Evolutionary conservation across 2,797 vertebrate species (phyloP).

Genomic region (Hydrolagus colliei): DNA sequence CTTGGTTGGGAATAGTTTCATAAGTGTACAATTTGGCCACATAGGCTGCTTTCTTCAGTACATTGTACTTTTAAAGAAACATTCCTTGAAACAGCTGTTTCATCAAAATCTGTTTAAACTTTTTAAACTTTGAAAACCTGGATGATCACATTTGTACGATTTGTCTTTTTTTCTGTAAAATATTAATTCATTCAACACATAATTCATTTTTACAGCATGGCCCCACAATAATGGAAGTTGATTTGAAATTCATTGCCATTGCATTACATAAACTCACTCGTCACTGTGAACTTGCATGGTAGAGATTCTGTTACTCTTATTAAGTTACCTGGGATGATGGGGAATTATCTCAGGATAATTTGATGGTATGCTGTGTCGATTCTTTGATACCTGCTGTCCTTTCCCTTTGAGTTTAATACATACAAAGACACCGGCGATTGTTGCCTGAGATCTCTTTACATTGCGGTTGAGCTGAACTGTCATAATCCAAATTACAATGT

Average conservation of each 20-base stretch:
- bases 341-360: too few species aligned
- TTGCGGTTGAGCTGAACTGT: too few species aligned
- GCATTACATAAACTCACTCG: not conserved
- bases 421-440: too few species aligned
- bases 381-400: too few species aligned
- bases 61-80: not conserved
- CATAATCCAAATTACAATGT: too few species aligned
- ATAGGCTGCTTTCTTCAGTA: not conserved
- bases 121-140: not conserved
- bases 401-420: too few species aligned
- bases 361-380: too few species aligned
- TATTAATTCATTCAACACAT: conserved; percentile 3
- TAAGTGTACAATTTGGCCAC: not conserved
- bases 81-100: not conserved
- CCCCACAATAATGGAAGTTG: not conserved
- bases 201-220: conserved; percentile 14
- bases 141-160: not conserved
- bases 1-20: not conserved
- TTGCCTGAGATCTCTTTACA: too few species aligned
- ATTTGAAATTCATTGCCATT: conserved; percentile 18
- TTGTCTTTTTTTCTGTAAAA: not conserved
- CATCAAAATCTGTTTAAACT: conserved; percentile 4
- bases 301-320: too few species aligned
- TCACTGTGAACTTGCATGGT: too few species aligned
- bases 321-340: too few species aligned